Evolutionary conservation across 2,797 vertebrate genomes (phyloP).

Genomic region (Acrocephalus scirpaceus): DNA sequence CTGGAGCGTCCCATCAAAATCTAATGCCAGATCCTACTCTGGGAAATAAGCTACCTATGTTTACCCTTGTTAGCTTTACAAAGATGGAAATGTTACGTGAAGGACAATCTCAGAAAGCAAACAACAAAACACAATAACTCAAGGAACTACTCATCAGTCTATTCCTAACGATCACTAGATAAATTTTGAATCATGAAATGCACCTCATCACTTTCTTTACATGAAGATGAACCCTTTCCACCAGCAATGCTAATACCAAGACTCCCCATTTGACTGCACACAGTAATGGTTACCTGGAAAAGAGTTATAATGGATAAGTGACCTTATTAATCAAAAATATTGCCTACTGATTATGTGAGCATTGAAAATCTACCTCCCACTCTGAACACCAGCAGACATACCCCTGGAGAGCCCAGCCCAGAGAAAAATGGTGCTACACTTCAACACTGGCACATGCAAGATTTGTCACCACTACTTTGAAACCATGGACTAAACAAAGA

Average conservation of each 20-base stretch:
- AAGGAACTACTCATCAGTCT: neutral
- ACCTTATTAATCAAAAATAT: slow-evolving; percentile 29
- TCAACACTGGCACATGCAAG: neutral
- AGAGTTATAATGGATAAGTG: slow-evolving; percentile 58
- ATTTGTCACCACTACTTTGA: neutral
- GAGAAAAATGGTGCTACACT: neutral
- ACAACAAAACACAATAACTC: neutral
- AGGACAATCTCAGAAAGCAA: neutral
- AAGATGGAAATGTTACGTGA: neutral
- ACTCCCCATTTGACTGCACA: slow-evolving; percentile 83
- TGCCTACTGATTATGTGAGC: neutral
- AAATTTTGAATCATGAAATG: slow-evolving; percentile 56
- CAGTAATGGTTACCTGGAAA: slow-evolving; percentile 87
- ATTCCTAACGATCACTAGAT: neutral
- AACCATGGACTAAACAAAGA: neutral
- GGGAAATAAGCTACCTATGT: neutral
- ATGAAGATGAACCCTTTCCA: slow-evolving; percentile 86
- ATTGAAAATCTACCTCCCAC: neutral
- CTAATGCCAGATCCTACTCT: neutral
- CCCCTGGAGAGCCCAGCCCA: neutral
- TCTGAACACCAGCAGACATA: neutral
- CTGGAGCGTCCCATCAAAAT: neutral
- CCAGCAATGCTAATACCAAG: slow-evolving; percentile 90
- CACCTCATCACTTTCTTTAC: slow-evolving; percentile 86
- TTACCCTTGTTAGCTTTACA: neutral